phyloP scores from a whole-genome alignment of 2,113 vertebrate species.

The Mixornis gularis region DNA sequence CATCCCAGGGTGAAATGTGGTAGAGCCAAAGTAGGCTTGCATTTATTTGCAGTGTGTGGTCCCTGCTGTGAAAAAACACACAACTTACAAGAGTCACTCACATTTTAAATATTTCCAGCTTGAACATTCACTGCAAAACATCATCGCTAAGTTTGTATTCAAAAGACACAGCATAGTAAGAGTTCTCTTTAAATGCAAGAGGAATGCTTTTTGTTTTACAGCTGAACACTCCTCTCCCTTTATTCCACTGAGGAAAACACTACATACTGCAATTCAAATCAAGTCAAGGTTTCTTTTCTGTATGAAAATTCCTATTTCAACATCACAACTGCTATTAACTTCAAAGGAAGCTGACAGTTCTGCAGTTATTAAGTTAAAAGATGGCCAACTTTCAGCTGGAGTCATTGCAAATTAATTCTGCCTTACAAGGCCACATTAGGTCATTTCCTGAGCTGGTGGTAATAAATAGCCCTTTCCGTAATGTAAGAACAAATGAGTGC shows the following conservation, averaged over 20 bases:
- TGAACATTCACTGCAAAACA: slow-evolving; percentile 19
- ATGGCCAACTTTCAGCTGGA: slow-evolving; percentile 61
- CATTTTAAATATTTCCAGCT: slow-evolving; percentile 50
- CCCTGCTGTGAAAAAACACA: slow-evolving; percentile 20
- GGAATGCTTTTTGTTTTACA: neutral
- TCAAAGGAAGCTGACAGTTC: slow-evolving; percentile 66
- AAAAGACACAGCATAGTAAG: neutral
- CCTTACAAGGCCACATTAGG: slow-evolving; percentile 62
- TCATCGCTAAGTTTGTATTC: neutral
- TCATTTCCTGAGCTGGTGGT: slow-evolving; percentile 66
- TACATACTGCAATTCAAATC: neutral
- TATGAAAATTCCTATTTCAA: slow-evolving; percentile 64
- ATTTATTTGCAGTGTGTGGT: slow-evolving; percentile 21
- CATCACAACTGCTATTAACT: slow-evolving; percentile 68
- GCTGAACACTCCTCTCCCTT: neutral
- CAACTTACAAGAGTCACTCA: neutral
- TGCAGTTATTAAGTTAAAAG: slow-evolving; percentile 71
- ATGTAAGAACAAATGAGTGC: slow-evolving; percentile 45
- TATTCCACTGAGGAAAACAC: neutral
- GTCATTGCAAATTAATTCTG: slow-evolving; percentile 72
- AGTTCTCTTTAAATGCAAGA: neutral
- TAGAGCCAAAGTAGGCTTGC: neutral
- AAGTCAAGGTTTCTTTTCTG: slow-evolving; percentile 43
- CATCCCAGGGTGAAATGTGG: slow-evolving; percentile 1
- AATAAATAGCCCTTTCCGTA: slow-evolving; percentile 66